Evolutionary conservation across 1,140 invertebrate genomes (phyloP).

Genomic region (Temnothorax longispinosus): DNA sequence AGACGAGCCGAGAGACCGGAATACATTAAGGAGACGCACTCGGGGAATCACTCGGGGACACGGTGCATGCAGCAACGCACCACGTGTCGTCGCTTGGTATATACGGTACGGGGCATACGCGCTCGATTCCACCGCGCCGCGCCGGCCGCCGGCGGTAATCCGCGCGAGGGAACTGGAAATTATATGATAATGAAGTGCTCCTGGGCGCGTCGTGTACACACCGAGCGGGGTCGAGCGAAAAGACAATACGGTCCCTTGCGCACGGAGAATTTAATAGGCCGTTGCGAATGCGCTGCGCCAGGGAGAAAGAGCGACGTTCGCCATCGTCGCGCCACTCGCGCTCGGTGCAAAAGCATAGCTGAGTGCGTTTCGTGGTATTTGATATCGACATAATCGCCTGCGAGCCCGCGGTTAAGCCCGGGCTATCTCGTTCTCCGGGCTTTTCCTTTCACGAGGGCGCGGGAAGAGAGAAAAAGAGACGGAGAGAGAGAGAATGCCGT

Average conservation of each 20-base stretch:
- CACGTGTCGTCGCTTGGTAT: constrained; percentile 24
- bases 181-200: constrained; percentile 75
- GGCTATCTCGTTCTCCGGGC: constrained; percentile 75
- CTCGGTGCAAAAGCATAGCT: constrained; percentile 70
- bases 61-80: constrained; percentile 10
- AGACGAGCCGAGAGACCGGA: constrained; percentile 57
- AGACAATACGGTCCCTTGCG: constrained; percentile 84
- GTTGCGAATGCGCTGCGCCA: constrained; percentile 34
- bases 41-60: constrained; percentile 43
- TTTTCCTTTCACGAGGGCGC: constrained; percentile 82
- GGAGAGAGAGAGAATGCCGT: constrained; percentile 62
- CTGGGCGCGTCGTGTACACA: constrained; percentile 60
- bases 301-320: neutral
- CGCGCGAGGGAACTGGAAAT: constrained; percentile 69
- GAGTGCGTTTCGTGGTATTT: constrained; percentile 86
- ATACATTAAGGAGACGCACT: constrained; percentile 73
- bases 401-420: constrained; percentile 65
- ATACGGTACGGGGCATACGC: neutral
- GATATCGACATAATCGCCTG: constrained; percentile 84
- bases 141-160: constrained; percentile 52
- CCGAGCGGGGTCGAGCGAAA: constrained; percentile 73
- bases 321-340: neutral
- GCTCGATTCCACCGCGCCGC: constrained; percentile 48
- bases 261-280: constrained; percentile 76
- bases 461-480: neutral